phyloP scores from a whole-genome alignment of 1,140 invertebrate species.

The Bombyx mori region DNA sequence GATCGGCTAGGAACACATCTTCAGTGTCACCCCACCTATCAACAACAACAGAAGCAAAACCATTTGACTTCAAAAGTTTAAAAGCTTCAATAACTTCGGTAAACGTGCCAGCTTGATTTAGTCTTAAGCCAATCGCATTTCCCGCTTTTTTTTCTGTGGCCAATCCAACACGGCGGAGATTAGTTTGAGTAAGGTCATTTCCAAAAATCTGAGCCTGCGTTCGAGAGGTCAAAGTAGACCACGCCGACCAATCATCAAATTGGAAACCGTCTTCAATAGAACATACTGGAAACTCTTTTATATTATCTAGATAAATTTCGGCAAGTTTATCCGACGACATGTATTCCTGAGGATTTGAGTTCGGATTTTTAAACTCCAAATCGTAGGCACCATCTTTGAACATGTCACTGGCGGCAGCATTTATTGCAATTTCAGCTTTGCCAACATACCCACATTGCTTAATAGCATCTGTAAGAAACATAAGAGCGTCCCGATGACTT shows the following conservation, averaged over 20 bases:
- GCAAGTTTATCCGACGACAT: slow-evolving; percentile 84
- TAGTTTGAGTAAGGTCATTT: slow-evolving; percentile 92
- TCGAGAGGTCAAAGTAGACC: slow-evolving; percentile 82
- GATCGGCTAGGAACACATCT: slow-evolving; percentile 96
- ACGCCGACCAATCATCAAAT: slow-evolving; percentile 96
- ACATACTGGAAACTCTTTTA: slow-evolving; percentile 93
- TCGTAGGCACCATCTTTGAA: slow-evolving; percentile 89
- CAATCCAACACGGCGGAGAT: slow-evolving; percentile 89
- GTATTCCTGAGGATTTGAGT: slow-evolving; percentile 85
- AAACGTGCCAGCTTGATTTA: slow-evolving; percentile 97
- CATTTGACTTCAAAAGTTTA: slow-evolving; percentile 88
- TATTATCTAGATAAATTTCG: slow-evolving; percentile 90
- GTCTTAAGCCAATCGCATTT: slow-evolving; percentile 94
- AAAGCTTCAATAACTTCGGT: slow-evolving; percentile 96
- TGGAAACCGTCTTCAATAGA: slow-evolving; percentile 98
- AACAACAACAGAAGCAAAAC: slow-evolving; percentile 96
- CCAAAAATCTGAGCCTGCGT: slow-evolving; percentile 89
- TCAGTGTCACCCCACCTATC: slow-evolving; percentile 95
- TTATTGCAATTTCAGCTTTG: slow-evolving; percentile 94
- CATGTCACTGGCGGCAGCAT: slow-evolving; percentile 97
- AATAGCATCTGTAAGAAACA: slow-evolving; percentile 91
- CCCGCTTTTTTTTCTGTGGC: slow-evolving; percentile 96
- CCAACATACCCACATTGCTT: slow-evolving; percentile 92
- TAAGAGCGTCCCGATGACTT: slow-evolving; percentile 91
- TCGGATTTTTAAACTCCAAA: slow-evolving; percentile 96